Percentiles rank a stretch among this genome's conserved stretches.
Evolutionary conservation across 2,113 vertebrate genomes (phyloP).

Genomic region (Gambusia holbrooki): DNA sequence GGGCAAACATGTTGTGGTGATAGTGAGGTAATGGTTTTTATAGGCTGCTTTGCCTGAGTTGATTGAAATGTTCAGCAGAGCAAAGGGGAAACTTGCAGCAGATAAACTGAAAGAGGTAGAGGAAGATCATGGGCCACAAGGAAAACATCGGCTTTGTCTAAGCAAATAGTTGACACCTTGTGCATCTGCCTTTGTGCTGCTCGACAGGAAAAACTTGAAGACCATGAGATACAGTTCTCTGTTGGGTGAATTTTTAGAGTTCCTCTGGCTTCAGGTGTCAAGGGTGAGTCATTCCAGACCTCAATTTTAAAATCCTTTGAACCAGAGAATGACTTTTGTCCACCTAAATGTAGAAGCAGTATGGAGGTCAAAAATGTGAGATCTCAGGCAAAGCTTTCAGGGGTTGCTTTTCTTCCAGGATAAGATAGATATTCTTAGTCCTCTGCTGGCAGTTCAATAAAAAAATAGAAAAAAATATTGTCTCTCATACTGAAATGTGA

Average conservation of each 20-base stretch:
- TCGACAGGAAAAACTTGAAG: slow-evolving; percentile 15
- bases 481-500: slow-evolving; percentile 1
- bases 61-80: slow-evolving; percentile 45
- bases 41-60: slow-evolving; percentile 28
- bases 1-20: slow-evolving; percentile 33
- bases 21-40: slow-evolving; percentile 45
- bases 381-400: slow-evolving; percentile 33
- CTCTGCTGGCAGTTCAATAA: slow-evolving; percentile 7
- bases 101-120: slow-evolving; percentile 11
- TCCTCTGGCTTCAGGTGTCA: slow-evolving; percentile 25
- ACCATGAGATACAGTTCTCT: slow-evolving; percentile 28
- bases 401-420: slow-evolving; percentile 41
- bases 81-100: slow-evolving; percentile 30
- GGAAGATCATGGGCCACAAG: slow-evolving; percentile 24
- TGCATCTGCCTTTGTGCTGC: slow-evolving; percentile 10
- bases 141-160: slow-evolving; percentile 45
- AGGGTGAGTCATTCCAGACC: slow-evolving; percentile 66
- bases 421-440: slow-evolving; percentile 53
- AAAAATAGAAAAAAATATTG: slow-evolving; percentile 24
- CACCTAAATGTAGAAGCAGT: slow-evolving; percentile 51
- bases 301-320: slow-evolving; percentile 73
- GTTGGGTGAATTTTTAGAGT: slow-evolving; percentile 27
- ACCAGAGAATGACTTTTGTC: slow-evolving; percentile 74
- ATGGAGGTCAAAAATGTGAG: slow-evolving; percentile 57
- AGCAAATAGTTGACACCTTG: slow-evolving; percentile 36